These are phyloP conservation scores for Vidua macroura DNA, from an alignment of 2,113 vertebrate species.

Conservation along the genomic window DNA sequence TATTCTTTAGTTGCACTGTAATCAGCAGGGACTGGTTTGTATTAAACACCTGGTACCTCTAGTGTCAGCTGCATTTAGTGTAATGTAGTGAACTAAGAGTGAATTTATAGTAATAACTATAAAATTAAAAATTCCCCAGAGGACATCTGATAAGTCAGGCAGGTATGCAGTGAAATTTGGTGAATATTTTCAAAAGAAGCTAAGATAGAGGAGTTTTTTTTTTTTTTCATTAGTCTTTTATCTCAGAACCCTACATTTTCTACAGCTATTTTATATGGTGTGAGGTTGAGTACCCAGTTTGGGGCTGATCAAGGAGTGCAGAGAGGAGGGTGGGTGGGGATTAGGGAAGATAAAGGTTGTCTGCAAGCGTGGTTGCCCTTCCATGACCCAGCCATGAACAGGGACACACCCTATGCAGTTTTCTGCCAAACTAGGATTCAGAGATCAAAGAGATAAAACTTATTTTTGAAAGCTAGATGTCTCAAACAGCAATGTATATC, in stretches of 20 bases:
- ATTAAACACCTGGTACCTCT: neutral
- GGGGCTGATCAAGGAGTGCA: neutral
- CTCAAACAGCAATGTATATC: neutral
- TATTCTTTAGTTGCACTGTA: neutral
- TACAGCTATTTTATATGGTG: neutral
- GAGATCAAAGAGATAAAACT: neutral
- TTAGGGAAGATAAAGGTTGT: neutral
- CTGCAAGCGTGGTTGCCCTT: neutral
- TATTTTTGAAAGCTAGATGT: neutral
- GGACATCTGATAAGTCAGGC: neutral
- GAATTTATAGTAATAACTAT: neutral
- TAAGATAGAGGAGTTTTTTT: neutral
- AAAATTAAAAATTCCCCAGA: neutral
- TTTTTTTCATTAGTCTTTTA: neutral
- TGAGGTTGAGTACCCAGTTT: neutral
- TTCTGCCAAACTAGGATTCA: neutral
- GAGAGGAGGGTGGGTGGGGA: neutral
- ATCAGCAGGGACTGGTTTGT: neutral
- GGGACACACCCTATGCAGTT: neutral
- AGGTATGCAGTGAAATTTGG: neutral
- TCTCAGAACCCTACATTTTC: neutral
- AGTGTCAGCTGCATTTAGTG: neutral
- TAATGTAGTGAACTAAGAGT: neutral
- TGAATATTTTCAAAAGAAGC: neutral
- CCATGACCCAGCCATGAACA: neutral